phyloP scores from a whole-genome alignment of 2,797 vertebrate genomes.

The Eulemur rubriventer region DNA sequence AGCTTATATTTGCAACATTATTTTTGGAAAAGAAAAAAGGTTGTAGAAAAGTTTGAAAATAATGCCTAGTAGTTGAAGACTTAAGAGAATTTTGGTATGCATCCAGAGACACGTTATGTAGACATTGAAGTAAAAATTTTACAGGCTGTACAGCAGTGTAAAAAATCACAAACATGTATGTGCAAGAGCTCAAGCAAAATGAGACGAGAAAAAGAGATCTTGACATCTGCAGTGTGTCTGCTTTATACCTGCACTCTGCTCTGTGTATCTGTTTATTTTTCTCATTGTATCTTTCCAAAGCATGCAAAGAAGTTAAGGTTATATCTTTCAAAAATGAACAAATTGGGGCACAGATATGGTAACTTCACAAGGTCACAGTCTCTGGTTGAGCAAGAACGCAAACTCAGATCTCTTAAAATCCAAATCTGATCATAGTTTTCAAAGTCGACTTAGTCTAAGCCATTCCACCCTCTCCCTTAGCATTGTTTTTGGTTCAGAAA shows the following conservation, averaged over 20 bases:
- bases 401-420: neutral
- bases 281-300: neutral
- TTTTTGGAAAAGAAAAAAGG: slow-evolving; percentile 45
- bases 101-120: neutral
- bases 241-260: neutral
- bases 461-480: neutral
- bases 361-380: neutral
- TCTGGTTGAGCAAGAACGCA: neutral
- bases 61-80: neutral
- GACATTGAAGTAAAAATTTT: slow-evolving; percentile 26
- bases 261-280: neutral
- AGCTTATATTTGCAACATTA: slow-evolving; percentile 56
- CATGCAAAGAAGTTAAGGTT: neutral
- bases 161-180: neutral
- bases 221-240: neutral
- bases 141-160: neutral
- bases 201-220: neutral
- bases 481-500: slow-evolving; percentile 41
- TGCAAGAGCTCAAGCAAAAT: neutral
- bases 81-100: neutral
- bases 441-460: neutral
- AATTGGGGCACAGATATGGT: neutral
- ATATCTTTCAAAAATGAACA: slow-evolving; percentile 11
- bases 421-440: neutral
- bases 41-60: slow-evolving; percentile 26